phyloP scores from a whole-genome alignment of 2,797 vertebrate genomes.

The Spheniscus humboldti region DNA sequence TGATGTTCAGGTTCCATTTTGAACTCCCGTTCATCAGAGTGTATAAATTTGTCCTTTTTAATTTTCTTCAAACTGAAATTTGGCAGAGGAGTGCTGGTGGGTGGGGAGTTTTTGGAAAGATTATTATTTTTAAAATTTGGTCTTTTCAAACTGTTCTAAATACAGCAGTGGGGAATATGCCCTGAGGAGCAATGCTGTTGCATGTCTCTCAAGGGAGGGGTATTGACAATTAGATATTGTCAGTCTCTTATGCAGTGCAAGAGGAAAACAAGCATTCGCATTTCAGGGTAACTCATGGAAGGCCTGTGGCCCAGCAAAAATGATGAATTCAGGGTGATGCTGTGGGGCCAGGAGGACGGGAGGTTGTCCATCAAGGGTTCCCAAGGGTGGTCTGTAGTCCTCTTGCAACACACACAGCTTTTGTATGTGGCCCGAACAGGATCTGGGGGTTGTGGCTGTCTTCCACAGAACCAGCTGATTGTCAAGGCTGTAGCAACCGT shows the following conservation, averaged over 20 bases:
- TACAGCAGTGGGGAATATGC: constrained; percentile 50
- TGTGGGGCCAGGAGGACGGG: not conserved
- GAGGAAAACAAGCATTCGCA: not conserved
- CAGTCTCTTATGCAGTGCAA: not conserved
- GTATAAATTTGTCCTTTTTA: not conserved
- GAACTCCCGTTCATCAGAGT: not conserved
- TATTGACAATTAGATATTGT: constrained; percentile 55
- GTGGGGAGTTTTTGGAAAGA: constrained; percentile 35
- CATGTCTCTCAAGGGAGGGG: constrained; percentile 36
- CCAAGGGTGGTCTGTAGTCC: constrained; percentile 6
- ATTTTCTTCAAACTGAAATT: constrained; percentile 22
- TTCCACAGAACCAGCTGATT: constrained; percentile 5
- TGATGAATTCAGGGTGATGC: not conserved
- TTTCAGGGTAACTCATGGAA: constrained; percentile 20
- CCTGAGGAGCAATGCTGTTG: constrained; percentile 36
- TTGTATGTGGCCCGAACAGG: not conserved
- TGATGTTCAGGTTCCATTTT: not conserved
- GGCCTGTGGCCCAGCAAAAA: constrained; percentile 18
- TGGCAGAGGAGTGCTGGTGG: constrained; percentile 33
- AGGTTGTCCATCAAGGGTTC: constrained; percentile 7
- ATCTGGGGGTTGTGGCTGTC: not conserved
- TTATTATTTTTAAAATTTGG: constrained; percentile 1
- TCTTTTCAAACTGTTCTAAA: constrained; percentile 55
- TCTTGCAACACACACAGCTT: constrained; percentile 43
- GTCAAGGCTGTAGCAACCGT: not conserved